Base-by-base conservation (phyloP, 2,113 vertebrate species). In the Ceratotherium simum region DNA sequence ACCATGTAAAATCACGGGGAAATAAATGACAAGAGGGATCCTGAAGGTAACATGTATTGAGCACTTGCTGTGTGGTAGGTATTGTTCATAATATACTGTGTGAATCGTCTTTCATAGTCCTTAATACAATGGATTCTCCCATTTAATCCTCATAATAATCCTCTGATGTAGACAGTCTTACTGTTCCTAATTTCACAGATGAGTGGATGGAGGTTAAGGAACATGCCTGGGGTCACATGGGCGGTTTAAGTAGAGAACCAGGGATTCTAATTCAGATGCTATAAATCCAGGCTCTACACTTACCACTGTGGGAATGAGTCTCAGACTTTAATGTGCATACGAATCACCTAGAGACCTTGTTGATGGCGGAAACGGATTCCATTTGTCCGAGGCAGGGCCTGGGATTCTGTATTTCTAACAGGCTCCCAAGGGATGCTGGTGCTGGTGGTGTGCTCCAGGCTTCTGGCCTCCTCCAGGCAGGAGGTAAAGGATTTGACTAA, bases 181-280 rank as follows among this genome's bases (percentile, higher is more conserved):
- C 33, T 62, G 51, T 69, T 42, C 6, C 25, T 73, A 33, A 42
- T 79, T 96, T 93, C 58, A 75, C 36, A 82, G 46, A 82, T 21
- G 86, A 81, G n/a, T 70, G 88, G 84, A 76, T 39, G 54, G 62
- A 64, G 39, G 58, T 60, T 96, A 67, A 95, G 48, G 73, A 62
- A 84, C 11, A 17, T 48, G 46, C 72, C 69, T 78, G 56, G 60
- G n/a, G 36, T 87, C 58, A 65, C 39, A 42, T 0, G 2, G 39
- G 42, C 79, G 33, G 10, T 69, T 85, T 88, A 73, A 73, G 18
- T 79, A 56, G n/a, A 82, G 64, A 91, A 25, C 12, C 64, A 70
- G 31, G 67, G 65, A 73, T 67, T 88, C 58, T 82, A 95, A 93
- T 51, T 87, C 39, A 69, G 56, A 60, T 85, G 46, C 36, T 60